Evolutionary conservation across 2,888 invertebrate genomes (phyloP).

Genomic region (Clostera curtula): DNA sequence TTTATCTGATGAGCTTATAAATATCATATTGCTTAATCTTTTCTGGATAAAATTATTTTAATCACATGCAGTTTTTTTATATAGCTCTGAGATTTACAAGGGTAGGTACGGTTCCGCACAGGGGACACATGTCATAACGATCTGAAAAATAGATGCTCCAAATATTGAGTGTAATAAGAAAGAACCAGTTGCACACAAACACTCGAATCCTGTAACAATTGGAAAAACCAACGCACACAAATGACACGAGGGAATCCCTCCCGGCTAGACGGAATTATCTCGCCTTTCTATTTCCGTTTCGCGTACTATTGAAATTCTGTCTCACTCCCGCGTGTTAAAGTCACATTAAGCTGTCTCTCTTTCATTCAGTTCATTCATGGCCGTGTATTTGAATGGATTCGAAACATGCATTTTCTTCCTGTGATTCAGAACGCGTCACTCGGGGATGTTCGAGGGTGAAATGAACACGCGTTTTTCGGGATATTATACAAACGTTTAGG

Average conservation of each 20-base stretch:
- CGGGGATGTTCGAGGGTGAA: constrained; percentile 32
- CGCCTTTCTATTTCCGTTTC: constrained; percentile 72
- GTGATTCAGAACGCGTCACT: constrained; percentile 38
- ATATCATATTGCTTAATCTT: too few species aligned
- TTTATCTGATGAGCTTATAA: too few species aligned
- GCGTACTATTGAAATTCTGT: constrained; percentile 69
- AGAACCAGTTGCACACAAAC: constrained; percentile 62
- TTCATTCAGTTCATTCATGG: constrained; percentile 71
- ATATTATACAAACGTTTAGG: too few species aligned
- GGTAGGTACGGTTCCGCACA: too few species aligned
- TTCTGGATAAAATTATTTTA: too few species aligned
- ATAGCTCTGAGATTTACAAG: too few species aligned
- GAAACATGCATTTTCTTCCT: constrained; percentile 51
- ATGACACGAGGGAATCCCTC: constrained; percentile 74
- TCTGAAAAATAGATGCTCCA: too few species aligned
- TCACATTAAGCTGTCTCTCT: constrained; percentile 46
- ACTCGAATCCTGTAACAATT: constrained; percentile 59
- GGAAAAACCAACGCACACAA: constrained; percentile 70
- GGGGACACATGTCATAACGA: too few species aligned
- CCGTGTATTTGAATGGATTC: constrained; percentile 66
- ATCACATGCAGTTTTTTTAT: too few species aligned
- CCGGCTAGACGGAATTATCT: constrained; percentile 74
- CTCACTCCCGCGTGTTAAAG: constrained; percentile 39
- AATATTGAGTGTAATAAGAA: too few species aligned
- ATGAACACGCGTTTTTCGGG: constrained; percentile 34